Percentiles rank a stretch among this genome's conserved stretches.
These are phyloP conservation scores for Polyommatus iphigenia DNA, from an alignment of 2,888 invertebrate genomes.

Conservation along the genomic window DNA sequence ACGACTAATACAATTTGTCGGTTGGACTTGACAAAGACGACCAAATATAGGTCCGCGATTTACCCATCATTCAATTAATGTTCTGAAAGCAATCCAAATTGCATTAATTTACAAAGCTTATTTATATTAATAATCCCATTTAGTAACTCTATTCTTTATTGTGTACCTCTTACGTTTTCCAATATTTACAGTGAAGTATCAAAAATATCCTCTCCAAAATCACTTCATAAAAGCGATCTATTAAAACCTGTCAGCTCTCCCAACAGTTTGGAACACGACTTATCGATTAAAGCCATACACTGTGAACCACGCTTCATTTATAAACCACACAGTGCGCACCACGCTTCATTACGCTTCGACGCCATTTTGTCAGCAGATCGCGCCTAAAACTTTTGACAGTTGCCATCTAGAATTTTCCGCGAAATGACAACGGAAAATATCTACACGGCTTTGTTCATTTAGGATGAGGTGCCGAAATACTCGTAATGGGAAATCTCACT, in stretches of 20 bases:
- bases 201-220: background rate
- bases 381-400: constrained; percentile 25
- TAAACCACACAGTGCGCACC: background rate
- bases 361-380: constrained; percentile 8
- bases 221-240: background rate
- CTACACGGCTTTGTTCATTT: background rate
- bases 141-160: no score
- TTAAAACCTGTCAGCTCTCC: background rate
- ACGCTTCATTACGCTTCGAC: constrained; percentile 11
- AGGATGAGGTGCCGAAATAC: background rate
- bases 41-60: no score
- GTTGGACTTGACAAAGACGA: no score
- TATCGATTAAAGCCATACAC: background rate
- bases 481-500: no score
- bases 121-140: no score
- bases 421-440: background rate
- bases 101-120: no score
- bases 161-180: background rate
- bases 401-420: constrained; percentile 8
- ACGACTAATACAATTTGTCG: no score
- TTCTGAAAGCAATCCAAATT: no score
- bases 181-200: background rate
- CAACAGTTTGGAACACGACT: background rate
- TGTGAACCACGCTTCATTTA: background rate
- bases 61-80: no score